Percentiles rank a stretch among this genome's conserved stretches.
These are phyloP conservation scores for Pitangus sulphuratus DNA, from an alignment of 2,797 vertebrate species.

Conservation along the genomic window DNA sequence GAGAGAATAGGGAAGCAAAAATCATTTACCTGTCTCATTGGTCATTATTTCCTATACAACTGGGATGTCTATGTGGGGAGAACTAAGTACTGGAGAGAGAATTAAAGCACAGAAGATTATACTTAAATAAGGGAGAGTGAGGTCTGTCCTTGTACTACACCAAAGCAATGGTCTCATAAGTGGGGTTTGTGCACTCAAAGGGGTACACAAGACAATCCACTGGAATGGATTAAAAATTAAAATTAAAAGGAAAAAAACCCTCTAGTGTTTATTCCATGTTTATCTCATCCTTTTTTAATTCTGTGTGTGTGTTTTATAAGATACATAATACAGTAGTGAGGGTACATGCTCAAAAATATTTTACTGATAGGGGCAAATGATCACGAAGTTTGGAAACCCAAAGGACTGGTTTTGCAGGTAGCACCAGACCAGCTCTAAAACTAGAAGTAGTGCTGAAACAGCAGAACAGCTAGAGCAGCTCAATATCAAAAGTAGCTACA, in stretches of 20 bases:
- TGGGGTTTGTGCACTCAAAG: background rate
- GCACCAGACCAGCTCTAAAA: background rate
- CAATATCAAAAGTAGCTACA: background rate
- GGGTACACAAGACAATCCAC: background rate
- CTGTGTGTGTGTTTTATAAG: background rate
- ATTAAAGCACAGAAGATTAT: background rate
- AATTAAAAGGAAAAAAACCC: background rate
- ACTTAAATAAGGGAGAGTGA: background rate
- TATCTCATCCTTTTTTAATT: background rate
- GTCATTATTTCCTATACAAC: background rate
- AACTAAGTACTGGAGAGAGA: background rate
- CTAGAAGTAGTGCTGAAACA: background rate
- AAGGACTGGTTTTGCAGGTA: background rate
- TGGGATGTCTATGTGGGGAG: background rate
- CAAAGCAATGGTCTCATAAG: background rate
- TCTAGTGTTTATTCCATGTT: background rate
- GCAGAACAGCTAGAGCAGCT: background rate
- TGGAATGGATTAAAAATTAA: background rate
- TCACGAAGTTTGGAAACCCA: background rate
- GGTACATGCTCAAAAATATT: background rate
- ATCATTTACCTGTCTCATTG: background rate
- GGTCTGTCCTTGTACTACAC: background rate
- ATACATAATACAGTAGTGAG: fast-evolving
- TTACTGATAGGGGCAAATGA: background rate
- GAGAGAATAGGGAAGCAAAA: background rate